Conservation (phyloP, 2,113 vertebrate species). For the Eudyptes chrysolophus region DNA sequence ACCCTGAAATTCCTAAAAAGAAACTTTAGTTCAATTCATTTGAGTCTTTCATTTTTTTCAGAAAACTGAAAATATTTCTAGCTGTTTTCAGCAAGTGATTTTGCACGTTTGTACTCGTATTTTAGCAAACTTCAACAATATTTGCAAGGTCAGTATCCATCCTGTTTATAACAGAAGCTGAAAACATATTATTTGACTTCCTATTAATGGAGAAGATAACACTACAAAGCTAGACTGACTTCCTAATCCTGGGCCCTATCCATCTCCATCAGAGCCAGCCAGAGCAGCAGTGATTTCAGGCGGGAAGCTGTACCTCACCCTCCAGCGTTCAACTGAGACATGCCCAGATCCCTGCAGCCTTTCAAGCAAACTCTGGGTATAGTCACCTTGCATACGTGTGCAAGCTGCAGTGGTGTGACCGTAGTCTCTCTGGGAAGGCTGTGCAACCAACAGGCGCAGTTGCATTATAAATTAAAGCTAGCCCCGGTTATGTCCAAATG, state of each 20-base stretch:
- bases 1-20: neutral
- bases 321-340: accelerated
- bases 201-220: neutral
- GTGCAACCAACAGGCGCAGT: accelerated
- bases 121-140: neutral
- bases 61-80: neutral
- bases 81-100: neutral
- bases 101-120: neutral
- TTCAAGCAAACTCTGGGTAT: neutral
- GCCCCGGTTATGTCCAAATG: too few relatives aligned
- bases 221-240: neutral
- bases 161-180: neutral
- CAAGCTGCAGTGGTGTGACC: neutral
- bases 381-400: too few relatives aligned
- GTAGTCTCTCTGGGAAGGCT: accelerated
- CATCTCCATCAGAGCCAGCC: neutral
- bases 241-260: neutral
- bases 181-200: neutral
- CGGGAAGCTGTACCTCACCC: neutral
- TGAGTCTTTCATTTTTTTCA: neutral
- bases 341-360: neutral
- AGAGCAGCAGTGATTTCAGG: neutral
- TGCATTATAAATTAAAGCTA: neutral
- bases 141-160: neutral
- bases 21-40: neutral